These are phyloP conservation scores for Stigmatopora nigra DNA, from an alignment of 2,113 vertebrate genomes.

Conservation along the genomic window DNA sequence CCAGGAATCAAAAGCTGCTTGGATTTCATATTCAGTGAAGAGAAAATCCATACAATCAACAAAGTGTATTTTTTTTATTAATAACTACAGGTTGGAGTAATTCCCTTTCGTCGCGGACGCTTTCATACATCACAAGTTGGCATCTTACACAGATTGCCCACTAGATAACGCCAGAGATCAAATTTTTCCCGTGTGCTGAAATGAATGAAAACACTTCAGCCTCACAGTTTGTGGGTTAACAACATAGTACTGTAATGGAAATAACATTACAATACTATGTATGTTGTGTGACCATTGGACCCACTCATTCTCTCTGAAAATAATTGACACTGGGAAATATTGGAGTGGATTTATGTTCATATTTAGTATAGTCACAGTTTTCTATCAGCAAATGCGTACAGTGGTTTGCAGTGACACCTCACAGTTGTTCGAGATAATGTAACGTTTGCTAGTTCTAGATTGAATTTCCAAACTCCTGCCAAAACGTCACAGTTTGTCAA, in stretches of 20 bases:
- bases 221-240: background rate
- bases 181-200: constrained; percentile 9
- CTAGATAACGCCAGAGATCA: constrained; percentile 35
- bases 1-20: constrained; percentile 29
- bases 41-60: constrained; percentile 15
- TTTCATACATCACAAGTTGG: background rate
- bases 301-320: constrained; percentile 35
- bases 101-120: background rate
- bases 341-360: constrained; percentile 25
- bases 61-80: background rate
- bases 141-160: constrained; percentile 17
- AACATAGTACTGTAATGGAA: background rate
- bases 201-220: constrained; percentile 14
- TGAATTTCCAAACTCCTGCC: background rate
- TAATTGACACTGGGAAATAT: constrained; percentile 58
- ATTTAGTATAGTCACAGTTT: constrained; percentile 38
- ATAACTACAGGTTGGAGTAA: background rate
- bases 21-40: constrained; percentile 30
- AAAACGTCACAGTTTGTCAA: too few relatives aligned
- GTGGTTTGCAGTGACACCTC: background rate
- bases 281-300: constrained; percentile 47
- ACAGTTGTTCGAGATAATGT: background rate
- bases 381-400: background rate
- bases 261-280: constrained; percentile 23
- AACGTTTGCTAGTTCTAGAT: background rate